Evolutionary conservation across 1,140 invertebrate genomes (phyloP), one percentile per base, ranked within the genome.

Genomic region (Contarinia nasturtii): DNA sequence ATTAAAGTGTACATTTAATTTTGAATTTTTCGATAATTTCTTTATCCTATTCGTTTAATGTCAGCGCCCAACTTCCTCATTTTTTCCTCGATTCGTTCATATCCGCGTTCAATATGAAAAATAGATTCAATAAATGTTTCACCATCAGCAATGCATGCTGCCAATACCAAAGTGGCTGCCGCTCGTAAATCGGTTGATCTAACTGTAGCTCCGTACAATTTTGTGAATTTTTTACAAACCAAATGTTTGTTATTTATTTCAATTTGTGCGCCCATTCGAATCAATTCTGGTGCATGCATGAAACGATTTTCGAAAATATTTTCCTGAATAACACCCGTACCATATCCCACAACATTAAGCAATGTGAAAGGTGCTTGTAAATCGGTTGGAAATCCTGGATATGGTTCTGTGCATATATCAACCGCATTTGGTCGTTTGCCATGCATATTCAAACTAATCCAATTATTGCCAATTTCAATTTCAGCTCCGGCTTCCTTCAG

Each of bases 241-340:
- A n/a, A n/a, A n/a, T n/a, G n/a, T n/a, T n/a, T n/a, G n/a, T n/a
- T n/a, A n/a, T 49, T 12, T 60, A 58, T 20, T 58, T 44, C 8
- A 40, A 51, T 54, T 14, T 55, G 43, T 33, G 54, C 58, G 2
- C 58, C 58, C 52, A 60, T 49, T 21, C 51, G 53, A 11, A 8
- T 36, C 50, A 60, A 37, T 44, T 60, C 56, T 11, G 19, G 45
- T 14, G 49, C 54, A 48, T 59, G 55, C 49, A 52, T 50, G 42
- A 59, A 59, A 44, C 57, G 53, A 48, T 58, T 59, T 50, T 59
- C 57, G 49, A 59, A 59, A 22, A 61, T 52, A 33, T 49, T 58
- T 48, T 61, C 58, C 17, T 19, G 46, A 21, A 61, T 49, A 11
- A 53, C 22, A 19, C 47, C 46, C 8, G 38, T 48, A 33, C 58